Percentiles rank a stretch among this genome's conserved stretches.
Conservation (phyloP, 2,888 invertebrate genomes). For the Pegoplata infirma region DNA sequence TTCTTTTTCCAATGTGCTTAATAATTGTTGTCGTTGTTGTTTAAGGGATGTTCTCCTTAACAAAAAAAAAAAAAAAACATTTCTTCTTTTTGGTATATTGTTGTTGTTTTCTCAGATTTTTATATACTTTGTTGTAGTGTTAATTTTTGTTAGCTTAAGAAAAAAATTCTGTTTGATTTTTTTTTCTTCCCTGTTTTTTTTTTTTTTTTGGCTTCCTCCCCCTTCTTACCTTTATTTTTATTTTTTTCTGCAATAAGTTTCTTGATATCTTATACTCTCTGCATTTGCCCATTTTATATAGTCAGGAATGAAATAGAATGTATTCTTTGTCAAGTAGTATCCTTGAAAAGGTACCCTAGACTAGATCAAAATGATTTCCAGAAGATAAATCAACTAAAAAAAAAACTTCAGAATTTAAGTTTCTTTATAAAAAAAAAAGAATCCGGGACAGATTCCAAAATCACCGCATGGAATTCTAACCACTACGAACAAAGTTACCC, state of each 20-base stretch:
- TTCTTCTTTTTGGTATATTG: slow-evolving; percentile 26
- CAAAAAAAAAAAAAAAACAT: no score
- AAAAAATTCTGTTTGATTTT: slow-evolving; percentile 25
- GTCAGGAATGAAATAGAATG: not conserved
- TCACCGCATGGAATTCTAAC: no score
- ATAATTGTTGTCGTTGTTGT: slow-evolving; percentile 7
- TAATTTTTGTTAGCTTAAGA: slow-evolving; percentile 43
- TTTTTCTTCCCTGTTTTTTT: slow-evolving; percentile 30
- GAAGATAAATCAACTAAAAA: no score
- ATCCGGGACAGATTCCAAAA: no score
- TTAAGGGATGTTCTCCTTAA: slow-evolving; percentile 60
- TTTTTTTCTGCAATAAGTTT: slow-evolving; percentile 40
- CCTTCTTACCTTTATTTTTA: slow-evolving; percentile 9
- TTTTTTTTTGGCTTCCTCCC: no score
- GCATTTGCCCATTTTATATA: slow-evolving; percentile 22
- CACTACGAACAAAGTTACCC: no score
- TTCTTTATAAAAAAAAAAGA: no score
- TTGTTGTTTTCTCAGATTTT: slow-evolving; percentile 52
- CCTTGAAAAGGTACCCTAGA: no score
- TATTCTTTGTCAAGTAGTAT: not conserved
- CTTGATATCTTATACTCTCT: slow-evolving; percentile 47
- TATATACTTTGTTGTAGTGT: slow-evolving; percentile 46
- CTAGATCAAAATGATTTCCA: no score
- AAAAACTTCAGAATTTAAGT: no score
- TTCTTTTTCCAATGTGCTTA: not conserved